These are phyloP conservation scores for Drosophila hydei DNA, from an alignment of 1,140 invertebrate genomes.

Conservation along the genomic window DNA sequence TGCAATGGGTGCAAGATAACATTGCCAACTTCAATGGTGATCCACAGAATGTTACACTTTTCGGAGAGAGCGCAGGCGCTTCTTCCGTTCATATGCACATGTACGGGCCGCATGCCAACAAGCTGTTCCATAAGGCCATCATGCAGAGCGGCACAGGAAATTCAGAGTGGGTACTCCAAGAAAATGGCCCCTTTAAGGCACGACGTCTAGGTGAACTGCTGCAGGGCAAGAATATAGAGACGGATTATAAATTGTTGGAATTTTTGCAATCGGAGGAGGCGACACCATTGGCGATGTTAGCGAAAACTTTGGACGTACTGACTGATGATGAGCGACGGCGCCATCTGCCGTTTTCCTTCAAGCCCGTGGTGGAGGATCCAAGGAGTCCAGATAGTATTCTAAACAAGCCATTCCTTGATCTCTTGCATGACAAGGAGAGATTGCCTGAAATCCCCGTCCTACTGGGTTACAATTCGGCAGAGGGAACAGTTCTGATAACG, in stretches of 20 bases:
- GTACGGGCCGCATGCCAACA: constrained; percentile 66
- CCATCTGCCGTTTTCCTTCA: constrained; percentile 64
- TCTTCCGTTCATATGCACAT: constrained; percentile 78
- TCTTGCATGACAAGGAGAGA: constrained; percentile 51
- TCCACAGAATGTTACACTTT: constrained; percentile 85
- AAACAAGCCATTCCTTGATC: constrained; percentile 48
- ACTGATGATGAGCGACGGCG: constrained; percentile 71
- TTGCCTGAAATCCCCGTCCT: constrained; percentile 56
- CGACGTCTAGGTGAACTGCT: constrained; percentile 56
- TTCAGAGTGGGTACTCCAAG: constrained; percentile 72
- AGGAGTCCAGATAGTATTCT: constrained; percentile 64
- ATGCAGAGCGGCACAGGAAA: constrained; percentile 83
- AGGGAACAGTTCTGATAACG: constrained; percentile 62
- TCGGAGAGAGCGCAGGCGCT: constrained; percentile 85
- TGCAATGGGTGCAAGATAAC: constrained; percentile 86
- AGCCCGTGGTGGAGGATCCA: constrained; percentile 66
- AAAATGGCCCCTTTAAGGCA: constrained; percentile 44
- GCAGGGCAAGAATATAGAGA: constrained; percentile 44
- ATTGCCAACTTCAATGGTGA: constrained; percentile 87
- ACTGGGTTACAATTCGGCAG: constrained; percentile 71
- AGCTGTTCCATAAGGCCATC: constrained; percentile 84
- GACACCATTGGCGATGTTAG: constrained; percentile 36
- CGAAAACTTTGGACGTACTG: constrained; percentile 50
- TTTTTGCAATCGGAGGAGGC: constrained; percentile 64
- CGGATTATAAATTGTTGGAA: constrained; percentile 34